These are phyloP conservation scores for Beris chalybata DNA, from an alignment of 2,888 invertebrate genomes.

Conservation along the genomic window DNA sequence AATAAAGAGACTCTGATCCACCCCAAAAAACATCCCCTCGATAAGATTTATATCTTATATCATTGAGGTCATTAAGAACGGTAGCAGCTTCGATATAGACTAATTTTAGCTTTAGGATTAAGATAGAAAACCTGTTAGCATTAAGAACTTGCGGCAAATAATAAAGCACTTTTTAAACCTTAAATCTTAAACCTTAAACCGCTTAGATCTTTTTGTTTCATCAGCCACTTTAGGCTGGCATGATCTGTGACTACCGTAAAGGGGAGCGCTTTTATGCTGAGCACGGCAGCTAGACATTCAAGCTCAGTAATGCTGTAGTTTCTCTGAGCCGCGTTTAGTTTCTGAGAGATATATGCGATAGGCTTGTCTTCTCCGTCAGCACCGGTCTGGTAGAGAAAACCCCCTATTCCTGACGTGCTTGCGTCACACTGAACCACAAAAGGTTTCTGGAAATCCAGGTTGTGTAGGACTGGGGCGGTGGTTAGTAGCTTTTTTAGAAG, in stretches of 20 bases:
- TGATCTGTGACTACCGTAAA: slow-evolving; percentile 33
- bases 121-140: too few relatives aligned
- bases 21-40: too few relatives aligned
- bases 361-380: not conserved
- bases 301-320: slow-evolving; percentile 36
- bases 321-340: slow-evolving; percentile 7
- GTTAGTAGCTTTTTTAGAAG: not conserved
- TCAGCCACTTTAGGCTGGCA: slow-evolving; percentile 6
- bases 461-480: slow-evolving; percentile 7
- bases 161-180: too few relatives aligned
- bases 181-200: too few relatives aligned
- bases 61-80: too few relatives aligned
- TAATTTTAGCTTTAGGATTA: too few relatives aligned
- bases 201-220: slow-evolving; percentile 1
- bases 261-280: slow-evolving; percentile 26
- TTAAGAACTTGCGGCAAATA: too few relatives aligned
- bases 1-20: too few relatives aligned
- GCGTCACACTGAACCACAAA: slow-evolving; percentile 15
- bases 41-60: too few relatives aligned
- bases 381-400: not conserved
- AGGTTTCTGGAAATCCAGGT: not conserved
- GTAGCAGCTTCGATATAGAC: too few relatives aligned
- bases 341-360: slow-evolving; percentile 15
- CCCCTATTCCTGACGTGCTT: slow-evolving; percentile 28
- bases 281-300: slow-evolving; percentile 39